Percentiles rank a stretch among this genome's conserved stretches.
These are phyloP conservation scores for Podocnemis expansa DNA, from an alignment of 2,113 vertebrate genomes.

Conservation along the genomic window DNA sequence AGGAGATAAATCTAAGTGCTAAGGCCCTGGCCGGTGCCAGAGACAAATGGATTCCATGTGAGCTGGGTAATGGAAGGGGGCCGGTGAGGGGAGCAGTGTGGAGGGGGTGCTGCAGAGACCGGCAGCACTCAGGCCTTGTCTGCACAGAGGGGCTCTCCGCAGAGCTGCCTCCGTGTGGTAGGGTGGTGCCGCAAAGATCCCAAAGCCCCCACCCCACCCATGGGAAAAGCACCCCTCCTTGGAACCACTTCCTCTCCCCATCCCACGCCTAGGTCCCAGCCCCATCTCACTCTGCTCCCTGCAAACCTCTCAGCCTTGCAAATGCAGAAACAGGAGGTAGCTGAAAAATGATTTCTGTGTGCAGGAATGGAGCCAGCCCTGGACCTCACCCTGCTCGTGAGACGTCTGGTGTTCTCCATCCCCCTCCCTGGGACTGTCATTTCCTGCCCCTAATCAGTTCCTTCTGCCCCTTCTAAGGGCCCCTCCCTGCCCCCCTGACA, in stretches of 20 bases:
- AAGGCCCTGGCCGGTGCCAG: neutral
- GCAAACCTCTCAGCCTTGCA: neutral
- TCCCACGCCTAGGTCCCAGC: neutral
- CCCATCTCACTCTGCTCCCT: neutral
- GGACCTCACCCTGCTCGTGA: neutral
- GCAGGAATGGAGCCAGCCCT: neutral
- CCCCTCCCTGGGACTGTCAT: neutral
- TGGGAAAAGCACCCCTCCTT: neutral
- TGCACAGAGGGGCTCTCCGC: no score
- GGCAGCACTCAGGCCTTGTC: neutral
- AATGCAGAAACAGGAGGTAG: neutral
- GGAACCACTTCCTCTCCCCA: no score
- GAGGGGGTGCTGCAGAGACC: neutral
- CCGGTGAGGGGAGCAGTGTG: neutral
- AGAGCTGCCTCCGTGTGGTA: no score
- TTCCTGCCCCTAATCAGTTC: neutral
- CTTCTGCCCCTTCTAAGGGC: neutral
- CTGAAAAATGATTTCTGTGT: neutral
- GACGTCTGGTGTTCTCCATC: neutral
- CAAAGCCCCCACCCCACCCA: no score
- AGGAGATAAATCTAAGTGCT: neutral
- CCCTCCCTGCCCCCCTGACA: neutral
- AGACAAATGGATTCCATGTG: conserved; percentile 3
- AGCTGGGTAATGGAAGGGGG: neutral
- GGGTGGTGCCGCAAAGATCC: no score